phyloP scores from a whole-genome alignment of 2,797 vertebrate genomes.

The Lateolabrax maculatus region DNA sequence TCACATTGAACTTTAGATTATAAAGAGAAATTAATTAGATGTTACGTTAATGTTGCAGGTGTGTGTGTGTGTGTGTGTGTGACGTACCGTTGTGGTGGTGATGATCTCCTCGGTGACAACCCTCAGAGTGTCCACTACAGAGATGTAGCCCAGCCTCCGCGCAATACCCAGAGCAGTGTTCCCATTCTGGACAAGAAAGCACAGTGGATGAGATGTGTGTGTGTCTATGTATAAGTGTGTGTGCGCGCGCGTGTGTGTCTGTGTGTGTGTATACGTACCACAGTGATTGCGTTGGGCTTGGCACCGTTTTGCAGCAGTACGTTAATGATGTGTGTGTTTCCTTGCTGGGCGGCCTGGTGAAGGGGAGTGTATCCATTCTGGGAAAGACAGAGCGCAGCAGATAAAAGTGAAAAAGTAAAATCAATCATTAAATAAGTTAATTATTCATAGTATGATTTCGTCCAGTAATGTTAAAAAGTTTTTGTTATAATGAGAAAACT shows the following conservation, averaged over 20 bases:
- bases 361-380: conserved; percentile 98
- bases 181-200: conserved; percentile 88
- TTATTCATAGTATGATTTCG: no score
- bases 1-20: background rate
- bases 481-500: background rate
- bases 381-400: background rate
- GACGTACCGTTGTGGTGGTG: conserved; percentile 94
- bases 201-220: background rate
- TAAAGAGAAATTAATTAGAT: background rate
- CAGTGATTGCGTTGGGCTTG: conserved; percentile 94
- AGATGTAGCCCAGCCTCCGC: conserved; percentile 97
- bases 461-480: background rate
- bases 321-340: conserved; percentile 98
- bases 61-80: background rate
- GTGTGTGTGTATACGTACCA: conserved; percentile 82
- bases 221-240: background rate
- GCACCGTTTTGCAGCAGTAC: conserved; percentile 94
- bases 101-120: conserved; percentile 97
- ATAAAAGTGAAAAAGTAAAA: background rate
- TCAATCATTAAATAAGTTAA: background rate
- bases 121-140: conserved; percentile 97
- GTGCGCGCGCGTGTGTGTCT: background rate
- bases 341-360: conserved; percentile 98
- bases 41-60: background rate
- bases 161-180: conserved; percentile 98